Evolutionary conservation across 1,140 invertebrate species (phyloP).

Genomic region (Myzus persicae): DNA sequence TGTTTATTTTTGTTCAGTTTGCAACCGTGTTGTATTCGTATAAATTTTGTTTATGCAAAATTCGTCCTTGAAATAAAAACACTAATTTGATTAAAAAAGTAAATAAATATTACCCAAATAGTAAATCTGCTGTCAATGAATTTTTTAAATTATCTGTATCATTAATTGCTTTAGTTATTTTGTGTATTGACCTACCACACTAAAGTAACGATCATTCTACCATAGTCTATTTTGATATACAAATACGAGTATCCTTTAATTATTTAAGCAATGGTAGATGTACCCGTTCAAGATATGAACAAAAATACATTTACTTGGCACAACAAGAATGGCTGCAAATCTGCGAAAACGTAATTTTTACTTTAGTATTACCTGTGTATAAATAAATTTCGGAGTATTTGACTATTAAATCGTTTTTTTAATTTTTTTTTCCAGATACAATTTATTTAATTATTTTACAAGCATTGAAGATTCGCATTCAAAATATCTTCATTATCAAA

Average conservation of each 20-base stretch:
- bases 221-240: neutral
- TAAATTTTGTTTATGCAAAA: constrained; percentile 50
- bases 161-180: neutral
- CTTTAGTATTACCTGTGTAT: neutral
- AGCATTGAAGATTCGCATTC: constrained; percentile 39
- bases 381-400: neutral
- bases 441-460: constrained; percentile 46
- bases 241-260: neutral
- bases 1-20: constrained; percentile 27
- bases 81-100: constrained; percentile 24
- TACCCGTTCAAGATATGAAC: constrained; percentile 33
- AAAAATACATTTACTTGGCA: constrained; percentile 45
- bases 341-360: constrained; percentile 37
- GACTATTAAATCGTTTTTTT: neutral
- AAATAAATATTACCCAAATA: neutral
- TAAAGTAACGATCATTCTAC: neutral
- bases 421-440: constrained; percentile 9
- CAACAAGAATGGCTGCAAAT: constrained; percentile 39
- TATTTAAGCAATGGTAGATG: constrained; percentile 20
- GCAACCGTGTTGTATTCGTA: neutral
- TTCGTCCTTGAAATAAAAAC: constrained; percentile 50
- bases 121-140: neutral
- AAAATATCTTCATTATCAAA: constrained; percentile 53
- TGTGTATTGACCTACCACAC: neutral
- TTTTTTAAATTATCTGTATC: neutral